Evolutionary conservation across 1,140 invertebrate species (phyloP).

Genomic region (Aphidius gifuensis): DNA sequence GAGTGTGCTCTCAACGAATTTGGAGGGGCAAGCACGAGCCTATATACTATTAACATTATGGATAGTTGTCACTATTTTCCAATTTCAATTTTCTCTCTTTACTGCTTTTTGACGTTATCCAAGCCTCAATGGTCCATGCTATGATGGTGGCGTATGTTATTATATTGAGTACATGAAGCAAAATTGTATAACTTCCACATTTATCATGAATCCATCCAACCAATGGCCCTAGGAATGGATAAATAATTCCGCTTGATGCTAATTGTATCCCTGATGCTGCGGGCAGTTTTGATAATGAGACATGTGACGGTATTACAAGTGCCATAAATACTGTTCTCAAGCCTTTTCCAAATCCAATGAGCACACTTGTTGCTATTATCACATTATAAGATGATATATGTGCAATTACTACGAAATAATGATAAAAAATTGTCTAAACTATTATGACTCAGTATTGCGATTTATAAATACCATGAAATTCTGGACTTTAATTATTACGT

Average conservation of each 20-base stretch:
- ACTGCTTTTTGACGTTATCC: conserved; percentile 10
- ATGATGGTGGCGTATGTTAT: conserved; percentile 61
- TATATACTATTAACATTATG: too few relatives aligned
- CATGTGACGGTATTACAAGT: conserved; percentile 63
- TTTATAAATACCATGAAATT: too few relatives aligned
- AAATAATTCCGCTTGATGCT: conserved; percentile 60
- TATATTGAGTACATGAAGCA: conserved; percentile 63
- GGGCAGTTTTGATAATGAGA: conserved; percentile 61
- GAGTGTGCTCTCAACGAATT: too few relatives aligned
- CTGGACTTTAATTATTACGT: too few relatives aligned
- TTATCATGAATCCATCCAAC: conserved; percentile 61
- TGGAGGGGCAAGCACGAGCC: too few relatives aligned
- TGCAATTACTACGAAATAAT: conserved; percentile 35
- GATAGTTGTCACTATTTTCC: too few relatives aligned
- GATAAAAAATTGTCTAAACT: too few relatives aligned
- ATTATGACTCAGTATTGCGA: too few relatives aligned
- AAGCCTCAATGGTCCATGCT: conserved; percentile 58
- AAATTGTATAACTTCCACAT: conserved; percentile 55
- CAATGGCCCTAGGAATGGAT: conserved; percentile 57
- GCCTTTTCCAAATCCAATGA: conserved; percentile 64
- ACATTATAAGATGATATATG: conserved; percentile 50
- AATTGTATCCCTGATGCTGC: conserved; percentile 64
- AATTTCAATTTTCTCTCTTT: conserved; percentile 6
- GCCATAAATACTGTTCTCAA: conserved; percentile 66
- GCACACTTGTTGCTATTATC: conserved; percentile 55